These are phyloP conservation scores for Octodon degus DNA, from an alignment of 2,113 vertebrate genomes.

Conservation along the genomic window DNA sequence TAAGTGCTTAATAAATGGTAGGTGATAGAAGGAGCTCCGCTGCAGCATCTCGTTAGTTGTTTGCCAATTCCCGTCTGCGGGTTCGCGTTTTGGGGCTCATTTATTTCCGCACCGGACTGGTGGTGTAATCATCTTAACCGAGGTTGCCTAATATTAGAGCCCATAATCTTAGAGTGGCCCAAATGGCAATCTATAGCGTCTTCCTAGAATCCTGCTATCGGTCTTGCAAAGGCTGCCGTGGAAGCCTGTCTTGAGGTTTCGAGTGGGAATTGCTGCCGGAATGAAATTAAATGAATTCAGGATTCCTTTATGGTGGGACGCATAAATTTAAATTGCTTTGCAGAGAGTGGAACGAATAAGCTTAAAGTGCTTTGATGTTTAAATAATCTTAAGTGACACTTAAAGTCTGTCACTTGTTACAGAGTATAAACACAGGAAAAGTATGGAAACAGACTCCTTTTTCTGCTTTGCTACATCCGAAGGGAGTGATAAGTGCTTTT, in stretches of 20 bases:
- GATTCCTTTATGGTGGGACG: not conserved
- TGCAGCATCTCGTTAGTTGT: not conserved
- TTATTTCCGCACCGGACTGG: constrained; percentile 1
- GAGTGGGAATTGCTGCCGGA: not conserved
- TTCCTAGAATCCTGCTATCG: not conserved
- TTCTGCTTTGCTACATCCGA: constrained; percentile 72
- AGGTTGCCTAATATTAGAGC: not conserved
- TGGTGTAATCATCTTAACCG: not conserved
- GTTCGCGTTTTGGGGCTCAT: not conserved
- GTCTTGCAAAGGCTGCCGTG: constrained; percentile 12
- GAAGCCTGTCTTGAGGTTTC: not conserved
- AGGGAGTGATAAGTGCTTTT: constrained; percentile 75
- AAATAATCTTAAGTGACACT: constrained; percentile 63
- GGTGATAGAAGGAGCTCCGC: not conserved
- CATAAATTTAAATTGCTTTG: constrained; percentile 3
- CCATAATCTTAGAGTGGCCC: not conserved
- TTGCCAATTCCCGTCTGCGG: not conserved
- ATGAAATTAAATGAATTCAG: constrained; percentile 29
- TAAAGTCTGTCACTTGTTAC: constrained; percentile 65
- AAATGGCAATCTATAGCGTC: not conserved
- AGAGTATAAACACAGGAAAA: constrained; percentile 67
- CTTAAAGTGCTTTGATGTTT: constrained; percentile 48
- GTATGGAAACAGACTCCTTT: constrained; percentile 59
- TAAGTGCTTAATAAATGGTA: not conserved
- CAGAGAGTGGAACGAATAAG: not conserved